Evolutionary conservation across 2,888 invertebrate species (phyloP), one percentile per base, ranked within the genome.

Genomic region (Baronia brevicornis): DNA sequence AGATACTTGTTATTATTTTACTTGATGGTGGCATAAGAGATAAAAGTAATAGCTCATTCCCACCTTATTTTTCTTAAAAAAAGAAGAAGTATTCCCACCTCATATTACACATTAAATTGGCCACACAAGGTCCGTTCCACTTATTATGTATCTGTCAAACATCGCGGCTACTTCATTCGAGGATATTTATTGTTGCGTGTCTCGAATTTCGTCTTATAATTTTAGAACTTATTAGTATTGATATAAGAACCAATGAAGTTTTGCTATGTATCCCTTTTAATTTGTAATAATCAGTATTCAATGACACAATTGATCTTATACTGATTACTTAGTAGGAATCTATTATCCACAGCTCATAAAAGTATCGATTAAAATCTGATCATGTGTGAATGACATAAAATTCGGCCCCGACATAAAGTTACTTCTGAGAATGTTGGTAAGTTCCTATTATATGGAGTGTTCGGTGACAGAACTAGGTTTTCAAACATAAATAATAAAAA

Each of bases 331-430:
- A 55, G 37, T 39, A 39, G 44, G 42, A 44, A 52, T 46, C 44
- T 48, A 48, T 49, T 46, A 46, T 46, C 36, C 38, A 33, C 33
- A 20, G 26, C 38, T 49, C 45, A 36, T 55, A 69, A 67, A 65
- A 58, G 42, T 48, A 43, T 49, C 63, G 60, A 71, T 71, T 65
- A 70, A 63, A 71, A 59, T 25, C 60, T 49, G 52, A 58, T 68
- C 72, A 65, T 70, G 75, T 56, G 60, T 59, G 42, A 49, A 47
- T 48, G 59, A 28, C 45, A 60, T 66, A 66, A 70, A 71, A 60
- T 46, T 39, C 41, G 54, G 52, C 58, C 58, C 51, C 51, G 48
- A 44, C 42, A 32, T 28, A 43, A 46, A 49, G 46, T 41, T 43
- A 48, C 61, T 69, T 67, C 70, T 60, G 51, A 50, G 68, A 66